These are phyloP conservation scores for Drosophila truncata DNA, from an alignment of 1,140 invertebrate genomes.

Conservation along the genomic window DNA sequence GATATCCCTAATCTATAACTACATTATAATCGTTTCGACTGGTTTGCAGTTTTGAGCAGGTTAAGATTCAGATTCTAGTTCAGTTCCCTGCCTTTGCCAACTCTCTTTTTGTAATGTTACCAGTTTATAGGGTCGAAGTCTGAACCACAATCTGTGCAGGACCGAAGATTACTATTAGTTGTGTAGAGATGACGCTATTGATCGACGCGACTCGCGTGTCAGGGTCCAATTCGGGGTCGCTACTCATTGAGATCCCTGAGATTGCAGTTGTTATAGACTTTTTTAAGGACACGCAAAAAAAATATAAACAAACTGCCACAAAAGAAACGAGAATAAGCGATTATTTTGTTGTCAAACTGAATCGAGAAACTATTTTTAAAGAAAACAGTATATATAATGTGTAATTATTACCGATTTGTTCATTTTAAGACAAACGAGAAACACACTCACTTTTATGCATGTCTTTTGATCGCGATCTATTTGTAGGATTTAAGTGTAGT, in stretches of 20 bases:
- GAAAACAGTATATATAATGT: slow-evolving; percentile 30
- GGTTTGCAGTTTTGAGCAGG: slow-evolving; percentile 37
- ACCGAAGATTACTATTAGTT: slow-evolving; percentile 44
- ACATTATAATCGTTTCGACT: slow-evolving; percentile 43
- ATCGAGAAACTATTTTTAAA: slow-evolving; percentile 59
- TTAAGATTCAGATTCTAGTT: slow-evolving; percentile 36
- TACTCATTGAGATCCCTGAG: slow-evolving; percentile 21
- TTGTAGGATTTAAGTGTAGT: slow-evolving; percentile 78
- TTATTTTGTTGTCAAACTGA: slow-evolving; percentile 49
- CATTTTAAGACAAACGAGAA: slow-evolving; percentile 45
- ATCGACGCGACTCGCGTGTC: slow-evolving; percentile 12
- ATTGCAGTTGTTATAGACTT: slow-evolving; percentile 25
- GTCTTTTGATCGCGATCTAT: slow-evolving; percentile 67
- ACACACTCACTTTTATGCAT: slow-evolving; percentile 50
- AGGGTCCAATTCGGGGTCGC: slow-evolving; percentile 21
- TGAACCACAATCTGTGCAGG: slow-evolving; percentile 14
- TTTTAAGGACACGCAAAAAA: slow-evolving; percentile 25
- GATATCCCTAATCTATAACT: slow-evolving; percentile 49
- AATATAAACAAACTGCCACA: slow-evolving; percentile 66
- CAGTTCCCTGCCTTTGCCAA: slow-evolving; percentile 39
- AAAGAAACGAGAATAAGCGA: slow-evolving; percentile 36
- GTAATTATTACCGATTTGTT: slow-evolving; percentile 53
- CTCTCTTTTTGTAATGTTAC: slow-evolving; percentile 20
- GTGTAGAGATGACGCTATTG: slow-evolving; percentile 27
- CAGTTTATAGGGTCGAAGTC: slow-evolving; percentile 19